These are phyloP conservation scores for Strigamia maritima DNA, from an alignment of 2,888 invertebrate species.

Conservation along the genomic window DNA sequence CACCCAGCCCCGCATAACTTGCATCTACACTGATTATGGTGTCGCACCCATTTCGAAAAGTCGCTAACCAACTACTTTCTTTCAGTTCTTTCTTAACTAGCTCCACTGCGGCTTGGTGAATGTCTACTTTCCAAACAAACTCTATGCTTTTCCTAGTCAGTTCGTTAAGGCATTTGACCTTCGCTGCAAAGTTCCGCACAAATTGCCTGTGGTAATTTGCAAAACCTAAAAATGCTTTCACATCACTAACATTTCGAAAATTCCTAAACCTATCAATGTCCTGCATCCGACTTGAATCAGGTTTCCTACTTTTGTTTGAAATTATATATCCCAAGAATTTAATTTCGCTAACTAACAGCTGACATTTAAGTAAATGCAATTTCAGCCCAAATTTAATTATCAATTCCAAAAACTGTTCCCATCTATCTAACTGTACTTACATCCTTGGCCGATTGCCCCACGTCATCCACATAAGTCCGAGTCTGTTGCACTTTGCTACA, in stretches of 20 bases:
- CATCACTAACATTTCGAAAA: not conserved
- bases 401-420: not conserved
- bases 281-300: not conserved
- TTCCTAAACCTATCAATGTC: not conserved
- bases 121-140: not conserved
- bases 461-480: not conserved
- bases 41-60: not conserved
- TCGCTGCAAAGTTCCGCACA: not conserved
- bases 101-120: not conserved
- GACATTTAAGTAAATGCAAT: not conserved
- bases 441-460: not conserved
- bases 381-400: not conserved
- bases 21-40: constrained; percentile 21
- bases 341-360: not conserved
- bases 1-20: constrained; percentile 28
- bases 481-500: not conserved
- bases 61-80: not conserved
- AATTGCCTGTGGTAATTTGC: not conserved
- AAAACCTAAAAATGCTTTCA: not conserved
- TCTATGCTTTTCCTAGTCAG: not conserved
- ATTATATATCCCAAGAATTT: not conserved
- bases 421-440: no score
- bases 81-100: not conserved
- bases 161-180: not conserved
- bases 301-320: not conserved